Evolutionary conservation across 2,113 vertebrate genomes (phyloP).

Genomic region (Corythornis vintsioides): DNA sequence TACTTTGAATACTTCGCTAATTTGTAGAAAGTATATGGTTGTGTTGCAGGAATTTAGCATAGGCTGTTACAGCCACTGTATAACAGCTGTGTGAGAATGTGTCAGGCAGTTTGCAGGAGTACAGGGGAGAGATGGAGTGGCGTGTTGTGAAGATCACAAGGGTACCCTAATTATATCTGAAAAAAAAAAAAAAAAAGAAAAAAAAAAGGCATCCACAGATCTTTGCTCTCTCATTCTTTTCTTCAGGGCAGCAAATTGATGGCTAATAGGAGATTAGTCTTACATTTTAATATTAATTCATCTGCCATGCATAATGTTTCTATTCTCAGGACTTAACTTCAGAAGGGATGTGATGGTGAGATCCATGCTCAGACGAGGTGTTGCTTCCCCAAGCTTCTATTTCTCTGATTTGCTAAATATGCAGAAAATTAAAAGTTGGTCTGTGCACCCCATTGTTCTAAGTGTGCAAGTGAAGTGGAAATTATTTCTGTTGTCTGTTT

Average conservation of each 20-base stretch:
- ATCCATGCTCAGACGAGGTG: background rate
- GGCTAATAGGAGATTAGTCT: background rate
- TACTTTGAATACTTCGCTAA: background rate
- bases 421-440: background rate
- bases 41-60: background rate
- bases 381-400: background rate
- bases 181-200: background rate
- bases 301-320: background rate
- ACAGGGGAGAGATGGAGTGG: background rate
- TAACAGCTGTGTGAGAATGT: background rate
- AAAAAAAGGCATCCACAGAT: background rate
- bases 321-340: background rate
- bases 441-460: background rate
- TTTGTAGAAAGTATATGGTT: background rate
- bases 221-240: background rate
- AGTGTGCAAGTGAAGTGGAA: background rate
- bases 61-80: accelerated
- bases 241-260: background rate
- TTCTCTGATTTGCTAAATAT: background rate
- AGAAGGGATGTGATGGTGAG: background rate
- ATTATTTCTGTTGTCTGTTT: background rate
- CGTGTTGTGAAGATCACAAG: accelerated
- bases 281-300: background rate
- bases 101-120: background rate
- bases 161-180: background rate